Conservation (phyloP, 2,797 vertebrate species). For the Tenualosa ilisha region DNA sequence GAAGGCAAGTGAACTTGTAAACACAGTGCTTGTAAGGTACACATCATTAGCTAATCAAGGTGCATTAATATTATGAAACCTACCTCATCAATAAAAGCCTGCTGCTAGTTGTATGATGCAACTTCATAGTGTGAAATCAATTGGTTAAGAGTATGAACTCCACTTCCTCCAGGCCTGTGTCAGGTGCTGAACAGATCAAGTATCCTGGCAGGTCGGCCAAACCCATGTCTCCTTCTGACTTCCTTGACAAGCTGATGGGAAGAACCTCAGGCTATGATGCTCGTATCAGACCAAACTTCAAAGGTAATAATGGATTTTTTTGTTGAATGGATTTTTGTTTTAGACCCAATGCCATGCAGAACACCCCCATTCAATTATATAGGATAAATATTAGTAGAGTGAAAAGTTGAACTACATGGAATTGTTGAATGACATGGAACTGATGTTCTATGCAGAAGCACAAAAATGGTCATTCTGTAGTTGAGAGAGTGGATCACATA, state of each 20-base stretch:
- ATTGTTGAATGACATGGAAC: neutral
- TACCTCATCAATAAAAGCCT: too few species aligned
- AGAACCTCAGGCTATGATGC: conserved; percentile 90
- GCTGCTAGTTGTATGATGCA: neutral
- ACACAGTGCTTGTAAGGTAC: neutral
- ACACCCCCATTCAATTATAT: neutral
- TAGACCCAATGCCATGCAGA: neutral
- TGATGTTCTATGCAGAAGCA: neutral
- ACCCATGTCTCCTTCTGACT: conserved; percentile 87
- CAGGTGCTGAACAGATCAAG: conserved; percentile 82
- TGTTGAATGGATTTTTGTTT: neutral
- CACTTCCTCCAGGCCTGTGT: conserved; percentile 71
- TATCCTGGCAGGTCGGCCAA: conserved; percentile 70
- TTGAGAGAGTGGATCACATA: neutral
- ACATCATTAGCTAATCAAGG: neutral
- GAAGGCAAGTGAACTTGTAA: neutral
- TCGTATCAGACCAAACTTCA: conserved; percentile 93
- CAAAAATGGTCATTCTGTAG: neutral
- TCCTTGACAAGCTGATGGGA: conserved; percentile 93
- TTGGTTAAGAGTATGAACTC: neutral
- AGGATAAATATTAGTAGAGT: neutral
- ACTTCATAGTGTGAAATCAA: neutral
- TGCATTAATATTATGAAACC: neutral
- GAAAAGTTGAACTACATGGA: neutral
- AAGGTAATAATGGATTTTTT: conserved; percentile 81